Conservation (phyloP, 2,888 invertebrate genomes). For the Sinelater perroti region DNA sequence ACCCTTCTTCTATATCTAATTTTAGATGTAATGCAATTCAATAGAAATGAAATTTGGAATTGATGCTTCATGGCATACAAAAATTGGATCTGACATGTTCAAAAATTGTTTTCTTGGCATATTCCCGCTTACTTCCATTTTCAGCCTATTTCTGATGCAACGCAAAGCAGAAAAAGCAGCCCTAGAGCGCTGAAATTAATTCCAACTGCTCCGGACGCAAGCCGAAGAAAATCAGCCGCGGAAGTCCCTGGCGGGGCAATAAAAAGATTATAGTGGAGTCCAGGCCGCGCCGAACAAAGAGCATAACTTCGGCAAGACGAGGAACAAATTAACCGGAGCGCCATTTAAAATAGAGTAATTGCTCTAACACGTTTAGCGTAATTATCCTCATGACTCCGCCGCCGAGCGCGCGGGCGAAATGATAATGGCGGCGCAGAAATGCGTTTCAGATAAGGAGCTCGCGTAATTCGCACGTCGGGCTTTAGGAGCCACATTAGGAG, state of each 20-base stretch:
- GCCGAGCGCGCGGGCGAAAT: slow-evolving; percentile 22
- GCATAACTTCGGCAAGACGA: slow-evolving; percentile 12
- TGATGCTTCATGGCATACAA: too few relatives aligned
- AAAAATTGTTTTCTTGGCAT: too few relatives aligned
- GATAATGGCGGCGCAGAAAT: slow-evolving; percentile 32
- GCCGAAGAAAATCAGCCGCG: slow-evolving; percentile 6
- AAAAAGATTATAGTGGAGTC: slow-evolving; percentile 11
- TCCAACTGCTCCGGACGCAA: too few relatives aligned
- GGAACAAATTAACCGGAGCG: slow-evolving; percentile 28
- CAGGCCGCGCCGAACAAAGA: slow-evolving; percentile 8
- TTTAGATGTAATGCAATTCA: too few relatives aligned
- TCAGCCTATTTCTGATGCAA: too few relatives aligned
- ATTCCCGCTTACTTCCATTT: too few relatives aligned
- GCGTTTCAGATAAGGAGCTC: slow-evolving; percentile 37
- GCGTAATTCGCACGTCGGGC: slow-evolving; percentile 30
- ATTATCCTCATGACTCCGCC: slow-evolving; percentile 28
- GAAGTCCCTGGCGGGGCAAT: slow-evolving; percentile 9
- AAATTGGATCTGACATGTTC: too few relatives aligned
- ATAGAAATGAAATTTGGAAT: too few relatives aligned
- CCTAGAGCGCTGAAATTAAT: slow-evolving; percentile 10
- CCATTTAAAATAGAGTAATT: slow-evolving; percentile 28
- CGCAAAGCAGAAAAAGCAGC: not conserved
- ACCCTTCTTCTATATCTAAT: too few relatives aligned
- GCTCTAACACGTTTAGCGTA: slow-evolving; percentile 34
- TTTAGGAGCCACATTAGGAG: slow-evolving; percentile 32